A percentile compares a stretch with the other conserved stretches of the same genome.
phyloP scores from a whole-genome alignment of 2,888 invertebrate genomes.

The Cordilura impudica region DNA sequence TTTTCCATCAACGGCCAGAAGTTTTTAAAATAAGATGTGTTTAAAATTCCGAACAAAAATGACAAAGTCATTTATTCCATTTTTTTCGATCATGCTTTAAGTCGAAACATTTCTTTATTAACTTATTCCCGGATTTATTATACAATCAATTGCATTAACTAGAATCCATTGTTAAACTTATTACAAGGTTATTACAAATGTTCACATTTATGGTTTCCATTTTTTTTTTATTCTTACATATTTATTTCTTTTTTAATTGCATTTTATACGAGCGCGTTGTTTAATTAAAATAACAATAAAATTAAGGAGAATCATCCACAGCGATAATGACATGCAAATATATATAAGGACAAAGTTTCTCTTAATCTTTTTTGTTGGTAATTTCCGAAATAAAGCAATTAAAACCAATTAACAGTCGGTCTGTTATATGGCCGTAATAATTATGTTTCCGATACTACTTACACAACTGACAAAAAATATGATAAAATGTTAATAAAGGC shows the following conservation, averaged over 20 bases:
- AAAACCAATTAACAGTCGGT: neutral
- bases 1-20: no score
- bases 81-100: no score
- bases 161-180: neutral
- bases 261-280: neutral
- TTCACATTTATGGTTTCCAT: neutral
- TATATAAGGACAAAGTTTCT: neutral
- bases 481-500: no score
- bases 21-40: no score
- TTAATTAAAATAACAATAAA: neutral
- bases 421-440: neutral
- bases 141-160: no score
- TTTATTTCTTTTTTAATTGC: neutral
- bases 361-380: no score
- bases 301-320: neutral
- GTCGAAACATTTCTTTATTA: no score
- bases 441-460: neutral
- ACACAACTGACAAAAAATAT: neutral
- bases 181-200: neutral
- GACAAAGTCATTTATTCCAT: no score
- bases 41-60: no score
- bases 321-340: neutral
- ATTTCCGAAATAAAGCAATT: neutral
- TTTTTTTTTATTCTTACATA: neutral
- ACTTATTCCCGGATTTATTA: no score